Conservation (phyloP, 1,140 invertebrate genomes). For the Drosophila azteca region DNA sequence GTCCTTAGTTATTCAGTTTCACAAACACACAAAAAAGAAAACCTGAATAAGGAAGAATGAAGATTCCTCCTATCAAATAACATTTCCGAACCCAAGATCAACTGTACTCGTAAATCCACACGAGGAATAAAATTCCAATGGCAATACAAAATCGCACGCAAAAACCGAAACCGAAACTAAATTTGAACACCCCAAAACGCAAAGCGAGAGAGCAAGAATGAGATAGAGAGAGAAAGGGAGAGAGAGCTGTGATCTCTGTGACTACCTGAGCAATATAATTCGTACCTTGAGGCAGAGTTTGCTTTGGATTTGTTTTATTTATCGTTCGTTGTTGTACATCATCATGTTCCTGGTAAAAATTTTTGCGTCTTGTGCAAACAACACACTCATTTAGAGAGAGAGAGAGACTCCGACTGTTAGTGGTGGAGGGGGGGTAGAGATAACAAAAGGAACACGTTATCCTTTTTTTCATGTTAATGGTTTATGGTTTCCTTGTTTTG, state of each 20-base stretch:
- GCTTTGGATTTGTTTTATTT: constrained; percentile 47
- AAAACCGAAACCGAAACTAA: constrained; percentile 48
- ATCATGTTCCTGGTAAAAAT: constrained; percentile 54
- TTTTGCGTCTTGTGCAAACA: constrained; percentile 75
- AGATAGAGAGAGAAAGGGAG: background rate
- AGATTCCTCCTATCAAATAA: constrained; percentile 40
- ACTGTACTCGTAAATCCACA: constrained; percentile 29
- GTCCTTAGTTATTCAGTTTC: constrained; percentile 17
- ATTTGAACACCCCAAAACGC: constrained; percentile 41
- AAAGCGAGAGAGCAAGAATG: too few species aligned
- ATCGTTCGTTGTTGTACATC: constrained; percentile 36
- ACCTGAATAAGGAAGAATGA: constrained; percentile 30
- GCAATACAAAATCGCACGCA: constrained; percentile 38
- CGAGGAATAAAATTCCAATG: constrained; percentile 7
- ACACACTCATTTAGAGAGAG: constrained; percentile 50
- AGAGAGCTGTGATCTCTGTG: constrained; percentile 28
- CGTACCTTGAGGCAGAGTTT: constrained; percentile 40
- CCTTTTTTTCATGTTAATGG: constrained; percentile 69
- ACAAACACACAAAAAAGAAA: background rate
- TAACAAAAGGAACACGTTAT: constrained; percentile 68
- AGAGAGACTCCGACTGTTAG: constrained; percentile 12
- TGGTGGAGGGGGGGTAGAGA: constrained; percentile 29
- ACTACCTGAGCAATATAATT: constrained; percentile 63
- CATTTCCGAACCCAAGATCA: constrained; percentile 39
- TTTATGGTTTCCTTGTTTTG: constrained; percentile 62